Conservation (phyloP, 2,113 vertebrate species). For the Amblyornis subalaris region DNA sequence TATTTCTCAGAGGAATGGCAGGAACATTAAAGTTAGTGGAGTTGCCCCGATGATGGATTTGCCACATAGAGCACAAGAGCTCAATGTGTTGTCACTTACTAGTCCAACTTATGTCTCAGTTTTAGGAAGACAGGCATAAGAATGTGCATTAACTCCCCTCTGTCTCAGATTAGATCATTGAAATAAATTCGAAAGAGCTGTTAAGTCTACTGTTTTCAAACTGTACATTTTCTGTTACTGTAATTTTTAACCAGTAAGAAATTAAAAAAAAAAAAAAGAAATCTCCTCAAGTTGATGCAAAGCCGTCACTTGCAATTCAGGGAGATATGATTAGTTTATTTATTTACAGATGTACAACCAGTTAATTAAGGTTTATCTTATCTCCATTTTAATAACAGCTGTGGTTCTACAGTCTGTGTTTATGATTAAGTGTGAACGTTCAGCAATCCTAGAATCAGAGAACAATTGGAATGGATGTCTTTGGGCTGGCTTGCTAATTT, state of each 20-base stretch:
- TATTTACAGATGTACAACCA: constrained; percentile 25
- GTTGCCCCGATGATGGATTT: neutral
- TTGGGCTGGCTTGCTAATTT: constrained; percentile 34
- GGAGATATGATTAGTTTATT: constrained; percentile 35
- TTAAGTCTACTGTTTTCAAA: neutral
- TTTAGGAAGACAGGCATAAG: neutral
- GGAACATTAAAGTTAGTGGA: neutral
- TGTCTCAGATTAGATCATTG: neutral
- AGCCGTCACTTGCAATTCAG: neutral
- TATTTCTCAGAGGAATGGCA: neutral
- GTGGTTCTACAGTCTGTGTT: neutral
- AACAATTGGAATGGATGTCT: neutral
- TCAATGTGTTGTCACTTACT: neutral
- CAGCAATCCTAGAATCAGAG: constrained; percentile 27
- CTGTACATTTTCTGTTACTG: neutral
- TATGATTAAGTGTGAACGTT: constrained; percentile 33
- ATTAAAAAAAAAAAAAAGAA: neutral
- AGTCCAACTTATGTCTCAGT: neutral
- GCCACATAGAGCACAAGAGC: neutral
- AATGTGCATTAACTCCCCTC: neutral
- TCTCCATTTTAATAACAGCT: constrained; percentile 52
- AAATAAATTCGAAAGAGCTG: neutral
- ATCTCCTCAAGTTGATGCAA: neutral
- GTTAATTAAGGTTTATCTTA: constrained; percentile 62
- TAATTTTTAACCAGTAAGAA: neutral